Percentiles rank a stretch among this genome's conserved stretches.
Evolutionary conservation across 92 coral and sea anemone genomes (phyloP).

Genomic region (Virgularia gustaviana): DNA sequence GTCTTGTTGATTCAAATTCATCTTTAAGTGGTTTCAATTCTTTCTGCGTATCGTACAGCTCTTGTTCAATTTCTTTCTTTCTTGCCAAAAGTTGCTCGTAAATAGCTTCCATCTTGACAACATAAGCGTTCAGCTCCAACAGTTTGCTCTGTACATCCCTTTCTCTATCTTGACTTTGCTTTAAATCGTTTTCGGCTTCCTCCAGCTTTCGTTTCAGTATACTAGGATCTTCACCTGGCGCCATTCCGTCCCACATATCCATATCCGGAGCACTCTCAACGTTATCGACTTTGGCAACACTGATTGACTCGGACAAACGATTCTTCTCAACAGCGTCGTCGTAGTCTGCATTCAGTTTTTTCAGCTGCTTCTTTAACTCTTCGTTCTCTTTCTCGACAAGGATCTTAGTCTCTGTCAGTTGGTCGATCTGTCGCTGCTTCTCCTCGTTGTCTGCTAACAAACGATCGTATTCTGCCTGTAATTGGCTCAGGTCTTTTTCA

Average conservation of each 20-base stretch:
- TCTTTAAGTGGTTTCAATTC: slow-evolving; percentile 60
- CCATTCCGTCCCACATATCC: slow-evolving; percentile 56
- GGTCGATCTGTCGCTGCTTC: slow-evolving; percentile 82
- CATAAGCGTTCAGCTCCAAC: slow-evolving; percentile 64
- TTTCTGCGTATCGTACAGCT: slow-evolving; percentile 55
- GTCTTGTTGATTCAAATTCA: slow-evolving; percentile 61
- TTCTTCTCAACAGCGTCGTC: slow-evolving; percentile 82
- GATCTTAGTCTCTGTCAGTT: slow-evolving; percentile 72
- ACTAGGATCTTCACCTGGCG: slow-evolving; percentile 68
- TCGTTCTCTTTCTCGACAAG: slow-evolving; percentile 91
- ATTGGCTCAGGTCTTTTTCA: slow-evolving; percentile 65
- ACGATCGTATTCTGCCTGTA: slow-evolving; percentile 79
- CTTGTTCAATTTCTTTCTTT: slow-evolving; percentile 61
- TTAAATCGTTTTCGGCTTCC: slow-evolving; percentile 63
- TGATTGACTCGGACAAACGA: slow-evolving; percentile 67
- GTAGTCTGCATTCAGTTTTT: slow-evolving; percentile 77
- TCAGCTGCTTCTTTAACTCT: slow-evolving; percentile 78
- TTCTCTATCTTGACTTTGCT: slow-evolving; percentile 70
- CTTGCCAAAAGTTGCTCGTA: slow-evolving; percentile 58
- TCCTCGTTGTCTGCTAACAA: slow-evolving; percentile 74
- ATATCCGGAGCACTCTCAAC: slow-evolving; percentile 80
- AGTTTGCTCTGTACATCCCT: slow-evolving; percentile 71
- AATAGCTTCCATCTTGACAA: slow-evolving; percentile 67
- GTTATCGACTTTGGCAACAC: slow-evolving; percentile 67
- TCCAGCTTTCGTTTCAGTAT: slow-evolving; percentile 71